These are phyloP conservation scores for Clinocottus analis DNA, from an alignment of 2,113 vertebrate genomes.

Conservation along the genomic window DNA sequence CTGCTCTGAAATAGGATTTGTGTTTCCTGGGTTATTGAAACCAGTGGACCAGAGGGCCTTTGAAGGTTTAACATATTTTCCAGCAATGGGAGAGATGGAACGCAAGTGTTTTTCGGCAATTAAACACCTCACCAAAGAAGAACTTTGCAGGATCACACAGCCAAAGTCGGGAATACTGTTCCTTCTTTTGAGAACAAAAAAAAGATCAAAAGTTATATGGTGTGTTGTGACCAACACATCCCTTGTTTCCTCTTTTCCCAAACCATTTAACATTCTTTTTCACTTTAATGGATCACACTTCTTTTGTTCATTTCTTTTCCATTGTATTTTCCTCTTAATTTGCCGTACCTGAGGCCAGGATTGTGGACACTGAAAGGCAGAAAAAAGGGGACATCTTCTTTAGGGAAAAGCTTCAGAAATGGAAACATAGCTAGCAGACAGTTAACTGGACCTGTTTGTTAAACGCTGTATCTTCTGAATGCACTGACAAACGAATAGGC, in stretches of 20 bases:
- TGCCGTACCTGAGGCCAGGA: background rate
- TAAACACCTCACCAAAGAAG: constrained; percentile 54
- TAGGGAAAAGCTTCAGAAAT: background rate
- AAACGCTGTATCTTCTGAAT: constrained; percentile 41
- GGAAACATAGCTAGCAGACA: background rate
- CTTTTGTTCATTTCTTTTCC: background rate
- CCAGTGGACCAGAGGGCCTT: constrained; percentile 60
- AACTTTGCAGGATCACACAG: constrained; percentile 32
- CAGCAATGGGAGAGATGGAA: constrained; percentile 49
- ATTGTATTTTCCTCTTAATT: constrained; percentile 5
- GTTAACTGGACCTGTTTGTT: constrained; percentile 40
- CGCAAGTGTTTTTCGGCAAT: constrained; percentile 46
- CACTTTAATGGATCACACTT: constrained; percentile 1
- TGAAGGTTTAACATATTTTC: constrained; percentile 59
- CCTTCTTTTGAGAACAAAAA: constrained; percentile 9
- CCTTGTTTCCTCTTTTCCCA: background rate
- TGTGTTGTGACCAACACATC: constrained; percentile 25
- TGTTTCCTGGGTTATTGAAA: constrained; percentile 65
- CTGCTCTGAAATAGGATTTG: constrained; percentile 56
- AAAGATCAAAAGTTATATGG: constrained; percentile 31
- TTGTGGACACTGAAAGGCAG: constrained; percentile 20
- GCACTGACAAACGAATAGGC: constrained; percentile 41
- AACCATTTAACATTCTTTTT: constrained; percentile 9
- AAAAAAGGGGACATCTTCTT: background rate
- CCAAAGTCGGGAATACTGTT: constrained; percentile 41